A percentile compares a stretch with the other conserved stretches of the same genome.
Evolutionary conservation across 1,140 invertebrate species (phyloP).

Genomic region (Tribolium madens): DNA sequence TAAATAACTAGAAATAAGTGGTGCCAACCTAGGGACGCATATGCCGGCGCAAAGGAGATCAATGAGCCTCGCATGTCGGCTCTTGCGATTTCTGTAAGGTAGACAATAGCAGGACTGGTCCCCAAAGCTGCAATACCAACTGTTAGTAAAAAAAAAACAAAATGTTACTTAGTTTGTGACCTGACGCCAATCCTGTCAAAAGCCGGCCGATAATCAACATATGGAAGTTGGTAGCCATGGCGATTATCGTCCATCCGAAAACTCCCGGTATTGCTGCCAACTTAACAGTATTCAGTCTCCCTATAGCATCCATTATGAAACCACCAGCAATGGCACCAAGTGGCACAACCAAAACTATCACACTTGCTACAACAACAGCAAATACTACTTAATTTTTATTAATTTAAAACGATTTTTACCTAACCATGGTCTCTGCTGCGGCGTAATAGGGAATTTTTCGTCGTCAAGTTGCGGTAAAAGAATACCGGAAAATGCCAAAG

Average conservation of each 20-base stretch:
- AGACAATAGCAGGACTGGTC: conserved; percentile 72
- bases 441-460: conserved; percentile 37
- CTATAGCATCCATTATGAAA: conserved; percentile 74
- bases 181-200: conserved; percentile 72
- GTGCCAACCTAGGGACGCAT: conserved; percentile 54
- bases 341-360: conserved; percentile 70
- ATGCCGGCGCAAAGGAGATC: conserved; percentile 54
- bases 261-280: conserved; percentile 72
- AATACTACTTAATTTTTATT: conserved; percentile 8
- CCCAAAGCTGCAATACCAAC: conserved; percentile 64
- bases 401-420: conserved; percentile 12
- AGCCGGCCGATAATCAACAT: conserved; percentile 73
- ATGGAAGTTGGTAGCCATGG: conserved; percentile 65
- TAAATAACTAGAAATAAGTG: not conserved
- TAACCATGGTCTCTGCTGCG: conserved; percentile 68
- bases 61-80: conserved; percentile 71
- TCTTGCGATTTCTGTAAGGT: conserved; percentile 73
- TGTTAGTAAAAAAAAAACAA: too few relatives aligned
- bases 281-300: conserved; percentile 73
- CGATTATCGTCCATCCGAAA: conserved; percentile 74
- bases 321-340: conserved; percentile 69
- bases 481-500: conserved; percentile 71
- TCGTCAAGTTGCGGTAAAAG: conserved; percentile 69
- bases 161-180: too few relatives aligned
- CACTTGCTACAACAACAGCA: conserved; percentile 68